Conservation (phyloP, 2,888 invertebrate species). For the Cephus pulcher region DNA sequence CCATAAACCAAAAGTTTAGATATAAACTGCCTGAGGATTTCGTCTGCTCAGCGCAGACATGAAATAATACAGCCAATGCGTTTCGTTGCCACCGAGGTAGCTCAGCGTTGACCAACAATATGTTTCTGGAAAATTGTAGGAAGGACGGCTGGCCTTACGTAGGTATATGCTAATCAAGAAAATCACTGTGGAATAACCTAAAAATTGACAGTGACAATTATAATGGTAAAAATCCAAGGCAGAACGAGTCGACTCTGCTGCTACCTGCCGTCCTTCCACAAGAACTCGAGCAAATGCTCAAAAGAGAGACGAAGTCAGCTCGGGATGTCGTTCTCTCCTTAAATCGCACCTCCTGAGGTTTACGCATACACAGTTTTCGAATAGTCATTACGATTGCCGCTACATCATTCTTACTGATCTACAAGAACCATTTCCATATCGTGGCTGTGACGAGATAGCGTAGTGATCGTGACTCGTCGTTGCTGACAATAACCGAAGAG, state of each 20-base stretch:
- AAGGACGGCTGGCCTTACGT: not conserved
- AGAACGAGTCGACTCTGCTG: not conserved
- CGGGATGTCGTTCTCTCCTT: conserved; percentile 20
- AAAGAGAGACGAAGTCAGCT: not conserved
- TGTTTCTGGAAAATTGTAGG: not conserved
- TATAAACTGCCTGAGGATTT: not conserved
- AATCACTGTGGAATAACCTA: not conserved
- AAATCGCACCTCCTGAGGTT: conserved; percentile 65
- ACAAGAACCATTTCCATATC: not conserved
- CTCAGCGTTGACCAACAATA: not conserved
- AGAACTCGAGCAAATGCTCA: not conserved
- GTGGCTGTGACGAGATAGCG: not conserved
- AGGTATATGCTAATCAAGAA: not conserved
- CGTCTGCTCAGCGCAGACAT: not conserved
- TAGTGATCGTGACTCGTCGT: not conserved
- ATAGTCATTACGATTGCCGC: not conserved
- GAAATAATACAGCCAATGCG: not conserved
- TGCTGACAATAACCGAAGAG: not conserved
- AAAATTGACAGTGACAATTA: not conserved
- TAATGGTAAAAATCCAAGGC: not conserved
- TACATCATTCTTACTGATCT: not conserved
- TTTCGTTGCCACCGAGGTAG: not conserved
- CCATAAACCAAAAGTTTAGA: conserved; percentile 51
- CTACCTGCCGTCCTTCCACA: not conserved
- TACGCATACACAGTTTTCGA: not conserved